Conservation (phyloP, 2,113 vertebrate genomes). For the Cheilinus undulatus region DNA sequence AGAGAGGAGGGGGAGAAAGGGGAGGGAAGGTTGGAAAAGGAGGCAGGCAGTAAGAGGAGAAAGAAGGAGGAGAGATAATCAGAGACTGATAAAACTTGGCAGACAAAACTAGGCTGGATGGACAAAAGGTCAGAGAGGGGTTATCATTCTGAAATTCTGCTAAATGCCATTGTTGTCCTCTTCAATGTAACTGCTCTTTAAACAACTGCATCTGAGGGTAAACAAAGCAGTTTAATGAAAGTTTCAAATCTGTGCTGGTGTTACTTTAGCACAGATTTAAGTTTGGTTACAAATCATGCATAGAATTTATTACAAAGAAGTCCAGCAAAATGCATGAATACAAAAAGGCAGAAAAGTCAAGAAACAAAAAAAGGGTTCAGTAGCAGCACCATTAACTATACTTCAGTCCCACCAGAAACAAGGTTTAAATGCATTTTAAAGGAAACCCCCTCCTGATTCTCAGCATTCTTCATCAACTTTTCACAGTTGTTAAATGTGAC, state of each 20-base stretch:
- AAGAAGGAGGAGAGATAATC: background rate
- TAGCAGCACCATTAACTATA: too few species aligned
- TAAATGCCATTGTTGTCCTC: background rate
- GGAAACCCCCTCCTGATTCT: background rate
- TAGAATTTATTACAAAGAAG: background rate
- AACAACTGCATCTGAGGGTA: too few species aligned
- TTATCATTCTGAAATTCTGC: constrained; percentile 6
- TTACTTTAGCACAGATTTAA: background rate
- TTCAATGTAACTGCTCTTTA: background rate
- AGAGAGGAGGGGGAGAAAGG: constrained; percentile 13
- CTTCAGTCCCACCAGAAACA: background rate
- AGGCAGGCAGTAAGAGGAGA: background rate
- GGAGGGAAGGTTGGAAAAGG: background rate
- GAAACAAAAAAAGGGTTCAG: too few species aligned
- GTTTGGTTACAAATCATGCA: background rate
- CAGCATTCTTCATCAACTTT: too few species aligned
- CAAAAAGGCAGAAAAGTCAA: too few species aligned
- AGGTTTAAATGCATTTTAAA: background rate
- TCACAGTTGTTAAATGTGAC: background rate
- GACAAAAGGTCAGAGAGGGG: constrained; percentile 43
- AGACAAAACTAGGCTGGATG: background rate
- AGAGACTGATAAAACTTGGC: constrained; percentile 19
- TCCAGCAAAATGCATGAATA: background rate
- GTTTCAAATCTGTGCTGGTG: background rate
- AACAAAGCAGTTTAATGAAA: constrained; percentile 16